These are phyloP conservation scores for Deroptyus accipitrinus DNA, from an alignment of 2,113 vertebrate genomes.

Conservation along the genomic window DNA sequence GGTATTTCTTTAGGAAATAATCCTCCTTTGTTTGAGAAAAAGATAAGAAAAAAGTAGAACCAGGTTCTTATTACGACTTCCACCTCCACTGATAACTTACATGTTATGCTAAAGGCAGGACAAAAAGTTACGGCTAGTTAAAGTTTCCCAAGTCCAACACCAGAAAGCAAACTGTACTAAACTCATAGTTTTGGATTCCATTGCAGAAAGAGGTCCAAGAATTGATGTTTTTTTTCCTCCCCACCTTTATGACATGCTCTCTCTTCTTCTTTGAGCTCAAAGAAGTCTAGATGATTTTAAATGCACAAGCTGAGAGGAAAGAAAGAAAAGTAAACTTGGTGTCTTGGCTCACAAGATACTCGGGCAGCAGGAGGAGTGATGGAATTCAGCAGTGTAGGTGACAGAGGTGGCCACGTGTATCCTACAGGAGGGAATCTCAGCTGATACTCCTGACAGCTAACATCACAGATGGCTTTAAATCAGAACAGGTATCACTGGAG, in stretches of 20 bases:
- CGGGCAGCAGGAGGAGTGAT: accelerated
- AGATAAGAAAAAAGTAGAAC: background rate
- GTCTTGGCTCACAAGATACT: no score
- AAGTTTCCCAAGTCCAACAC: background rate
- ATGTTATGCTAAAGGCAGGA: background rate
- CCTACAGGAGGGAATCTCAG: background rate
- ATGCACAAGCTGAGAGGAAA: background rate
- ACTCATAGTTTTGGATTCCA: background rate
- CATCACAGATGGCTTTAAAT: background rate
- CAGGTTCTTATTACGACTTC: background rate
- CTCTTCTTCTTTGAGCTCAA: background rate
- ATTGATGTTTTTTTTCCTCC: accelerated
- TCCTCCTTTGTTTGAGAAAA: background rate
- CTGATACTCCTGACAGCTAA: background rate
- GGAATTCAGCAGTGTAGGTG: background rate
- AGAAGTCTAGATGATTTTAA: background rate
- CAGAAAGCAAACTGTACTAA: background rate
- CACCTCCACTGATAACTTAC: background rate
- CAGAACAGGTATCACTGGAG: background rate
- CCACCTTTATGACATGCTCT: background rate
- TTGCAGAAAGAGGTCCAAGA: background rate
- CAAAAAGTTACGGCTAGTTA: background rate
- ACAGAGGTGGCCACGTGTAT: background rate
- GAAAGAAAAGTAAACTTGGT: background rate
- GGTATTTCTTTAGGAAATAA: background rate